Conservation (phyloP, 2,113 vertebrate species). For the Callopanchax toddi region DNA sequence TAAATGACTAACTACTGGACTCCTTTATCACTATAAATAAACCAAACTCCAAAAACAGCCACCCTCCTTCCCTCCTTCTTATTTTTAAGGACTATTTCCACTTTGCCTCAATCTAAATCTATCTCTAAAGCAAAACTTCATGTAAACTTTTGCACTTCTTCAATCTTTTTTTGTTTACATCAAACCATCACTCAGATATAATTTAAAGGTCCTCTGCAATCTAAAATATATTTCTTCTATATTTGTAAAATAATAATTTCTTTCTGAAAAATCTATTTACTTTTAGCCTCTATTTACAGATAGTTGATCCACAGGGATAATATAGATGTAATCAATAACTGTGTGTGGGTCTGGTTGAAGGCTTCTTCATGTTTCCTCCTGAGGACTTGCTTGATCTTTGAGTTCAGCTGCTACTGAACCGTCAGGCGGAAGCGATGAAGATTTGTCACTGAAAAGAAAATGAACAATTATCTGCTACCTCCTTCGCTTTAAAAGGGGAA, state of each 20-base stretch:
- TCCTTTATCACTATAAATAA: no score
- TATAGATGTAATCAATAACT: constrained; percentile 16
- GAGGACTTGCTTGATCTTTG: constrained; percentile 71
- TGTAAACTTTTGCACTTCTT: constrained; percentile 1
- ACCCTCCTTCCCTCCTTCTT: no score
- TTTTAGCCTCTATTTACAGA: constrained; percentile 64
- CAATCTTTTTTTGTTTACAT: constrained; percentile 13
- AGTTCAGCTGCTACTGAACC: constrained; percentile 45
- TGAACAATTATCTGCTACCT: neutral
- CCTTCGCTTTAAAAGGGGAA: neutral
- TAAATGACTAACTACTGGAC: no score
- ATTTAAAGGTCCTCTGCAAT: constrained; percentile 10
- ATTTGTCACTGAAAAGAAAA: constrained; percentile 69
- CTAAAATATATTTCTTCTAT: constrained; percentile 36
- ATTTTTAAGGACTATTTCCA: no score
- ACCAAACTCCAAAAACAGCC: no score
- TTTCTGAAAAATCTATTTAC: constrained; percentile 44
- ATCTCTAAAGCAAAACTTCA: neutral
- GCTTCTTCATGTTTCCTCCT: constrained; percentile 68
- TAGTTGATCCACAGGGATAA: constrained; percentile 13
- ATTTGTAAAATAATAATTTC: constrained; percentile 52
- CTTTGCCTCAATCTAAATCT: neutral
- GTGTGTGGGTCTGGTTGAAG: constrained; percentile 14
- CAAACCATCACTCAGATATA: constrained; percentile 39
- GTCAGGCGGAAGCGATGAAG: constrained; percentile 50